Evolutionary conservation across 2,888 invertebrate species (phyloP), one percentile per base, ranked within the genome.

Genomic region (Parnassius apollo): DNA sequence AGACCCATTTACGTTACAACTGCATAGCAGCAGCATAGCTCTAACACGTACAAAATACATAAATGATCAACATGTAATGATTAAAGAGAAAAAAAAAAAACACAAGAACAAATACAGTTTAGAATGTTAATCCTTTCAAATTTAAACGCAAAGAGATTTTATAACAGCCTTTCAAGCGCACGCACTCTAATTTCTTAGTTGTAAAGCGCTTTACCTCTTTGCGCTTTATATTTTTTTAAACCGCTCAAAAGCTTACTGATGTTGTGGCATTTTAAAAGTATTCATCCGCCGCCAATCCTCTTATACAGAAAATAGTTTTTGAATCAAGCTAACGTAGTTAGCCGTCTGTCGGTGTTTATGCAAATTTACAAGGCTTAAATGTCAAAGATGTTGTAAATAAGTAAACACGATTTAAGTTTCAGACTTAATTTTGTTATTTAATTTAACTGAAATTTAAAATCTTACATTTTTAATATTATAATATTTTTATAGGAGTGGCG

Each of bases 181-280:
- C 56, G 59, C 54, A 61, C 61, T 62, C 42, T 54, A 62, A 58
- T 62, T 57, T 58, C 57, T 62, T 49, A 58, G 42, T 57, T 57
- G 57, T 53, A 57, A 62, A 57, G 57, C 48, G 54, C 57, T 62
- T 62, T 53, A 62, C 62, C 62, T 44, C 57, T 58, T 53, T 56
- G 54, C 57, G 48, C 49, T 62, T 62, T 57, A 58, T 54, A 62
- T 54, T 58, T 62, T 53, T 54, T 44, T 49, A 62, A 57, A 49
- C 54, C 9, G 53, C 44, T 57, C 62, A 49, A 62, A 54, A 53
- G 57, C 57, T 44, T 25, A 42, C 22, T 51, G 45, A 49, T 18
- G 25, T 56, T 42, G 54, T 49, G 51, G 51, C 51, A 18, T 48
- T 60, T 60, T 54, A 54, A 46, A 12, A 55, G 44, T 55, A 44